These are phyloP conservation scores for Mesitornis unicolor DNA, from an alignment of 2,113 vertebrate genomes.

Conservation along the genomic window DNA sequence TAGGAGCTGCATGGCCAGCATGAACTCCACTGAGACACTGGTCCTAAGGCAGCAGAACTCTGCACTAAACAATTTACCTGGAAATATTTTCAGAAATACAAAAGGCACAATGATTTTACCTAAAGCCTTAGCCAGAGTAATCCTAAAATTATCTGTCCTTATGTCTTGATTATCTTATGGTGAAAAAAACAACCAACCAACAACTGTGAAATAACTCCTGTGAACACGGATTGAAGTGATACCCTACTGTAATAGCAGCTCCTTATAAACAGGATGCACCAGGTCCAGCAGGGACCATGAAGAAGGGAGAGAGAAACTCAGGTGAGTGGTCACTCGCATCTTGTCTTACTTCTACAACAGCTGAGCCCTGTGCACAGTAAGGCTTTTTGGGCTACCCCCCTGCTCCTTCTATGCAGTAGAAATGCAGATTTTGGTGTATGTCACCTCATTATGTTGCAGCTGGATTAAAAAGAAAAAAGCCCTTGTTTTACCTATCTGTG, in stretches of 20 bases:
- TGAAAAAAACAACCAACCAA: fast-evolving
- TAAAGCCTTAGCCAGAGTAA: neutral
- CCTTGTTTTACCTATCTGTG: neutral
- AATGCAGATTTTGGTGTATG: neutral
- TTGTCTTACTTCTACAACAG: neutral
- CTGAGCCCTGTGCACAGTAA: neutral
- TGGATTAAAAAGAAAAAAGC: neutral
- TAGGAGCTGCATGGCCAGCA: neutral
- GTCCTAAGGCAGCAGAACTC: neutral
- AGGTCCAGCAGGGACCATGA: neutral
- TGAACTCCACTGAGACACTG: neutral
- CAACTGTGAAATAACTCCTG: neutral
- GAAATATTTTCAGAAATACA: neutral
- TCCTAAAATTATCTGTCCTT: neutral
- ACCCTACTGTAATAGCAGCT: neutral
- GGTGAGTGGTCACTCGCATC: neutral
- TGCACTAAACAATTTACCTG: neutral
- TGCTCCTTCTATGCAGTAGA: neutral
- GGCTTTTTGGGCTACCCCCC: neutral
- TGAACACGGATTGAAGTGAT: neutral
- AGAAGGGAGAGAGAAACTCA: neutral
- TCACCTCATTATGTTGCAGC: neutral
- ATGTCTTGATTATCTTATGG: neutral
- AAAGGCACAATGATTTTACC: neutral
- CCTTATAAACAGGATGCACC: neutral